Conservation (phyloP, 2,113 vertebrate genomes). For the Epinephelus cyanopodus region DNA sequence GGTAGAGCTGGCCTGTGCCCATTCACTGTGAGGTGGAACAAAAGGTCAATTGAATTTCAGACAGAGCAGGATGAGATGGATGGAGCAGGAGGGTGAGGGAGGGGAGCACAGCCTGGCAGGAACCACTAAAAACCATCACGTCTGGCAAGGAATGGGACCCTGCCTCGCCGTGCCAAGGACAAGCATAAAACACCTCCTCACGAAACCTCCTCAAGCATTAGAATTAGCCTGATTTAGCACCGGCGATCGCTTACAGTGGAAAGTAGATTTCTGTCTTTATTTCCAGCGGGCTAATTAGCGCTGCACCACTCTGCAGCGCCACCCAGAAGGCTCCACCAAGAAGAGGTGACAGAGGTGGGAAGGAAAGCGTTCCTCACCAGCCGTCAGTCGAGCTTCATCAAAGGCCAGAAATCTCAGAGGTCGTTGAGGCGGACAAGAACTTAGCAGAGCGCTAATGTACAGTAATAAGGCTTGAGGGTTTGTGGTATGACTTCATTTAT, state of each 20-base stretch:
- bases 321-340: constrained; percentile 16
- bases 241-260: constrained; percentile 20
- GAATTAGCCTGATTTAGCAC: constrained; percentile 64
- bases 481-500: constrained; percentile 57
- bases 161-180: constrained; percentile 68
- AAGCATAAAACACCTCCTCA: constrained; percentile 63
- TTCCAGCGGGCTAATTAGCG: constrained; percentile 62
- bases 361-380: constrained; percentile 29
- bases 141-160: constrained; percentile 46
- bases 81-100: constrained; percentile 37
- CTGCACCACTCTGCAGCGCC: constrained; percentile 19
- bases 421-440: constrained; percentile 44
- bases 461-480: constrained; percentile 60
- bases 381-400: constrained; percentile 55
- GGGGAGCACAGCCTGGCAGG: constrained; percentile 52
- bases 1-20: constrained; percentile 60
- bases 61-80: constrained; percentile 70
- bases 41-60: constrained; percentile 82
- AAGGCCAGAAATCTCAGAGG: constrained; percentile 61
- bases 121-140: constrained; percentile 55
- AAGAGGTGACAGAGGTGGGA: constrained; percentile 51
- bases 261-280: constrained; percentile 51
- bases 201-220: constrained; percentile 43
- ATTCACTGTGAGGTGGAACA: constrained; percentile 74
- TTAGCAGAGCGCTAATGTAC: constrained; percentile 59